A percentile compares a stretch with the other conserved stretches of the same genome.
Conservation (phyloP, 2,113 vertebrate genomes). For the Regulus satrapa region DNA sequence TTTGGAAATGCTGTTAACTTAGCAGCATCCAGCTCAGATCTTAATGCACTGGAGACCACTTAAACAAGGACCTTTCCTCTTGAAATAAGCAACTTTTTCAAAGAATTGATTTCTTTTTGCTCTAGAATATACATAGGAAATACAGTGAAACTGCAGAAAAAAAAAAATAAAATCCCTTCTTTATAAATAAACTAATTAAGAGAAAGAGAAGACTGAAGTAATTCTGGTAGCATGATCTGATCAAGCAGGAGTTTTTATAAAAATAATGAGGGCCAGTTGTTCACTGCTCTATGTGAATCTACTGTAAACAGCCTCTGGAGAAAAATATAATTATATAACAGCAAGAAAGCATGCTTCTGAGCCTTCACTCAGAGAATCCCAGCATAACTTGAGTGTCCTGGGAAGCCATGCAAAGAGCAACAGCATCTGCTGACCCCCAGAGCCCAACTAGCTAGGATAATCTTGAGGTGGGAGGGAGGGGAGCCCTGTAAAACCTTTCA, state of each 20-base stretch:
- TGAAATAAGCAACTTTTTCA: constrained; percentile 11
- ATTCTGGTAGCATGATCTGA: neutral
- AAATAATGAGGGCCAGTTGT: neutral
- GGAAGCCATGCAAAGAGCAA: neutral
- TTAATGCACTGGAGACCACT: neutral
- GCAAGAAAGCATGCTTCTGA: neutral
- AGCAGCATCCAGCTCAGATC: neutral
- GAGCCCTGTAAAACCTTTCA: neutral
- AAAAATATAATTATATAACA: neutral
- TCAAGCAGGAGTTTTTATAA: neutral
- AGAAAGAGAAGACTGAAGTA: neutral
- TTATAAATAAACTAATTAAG: neutral
- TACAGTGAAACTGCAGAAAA: neutral
- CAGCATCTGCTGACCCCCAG: neutral
- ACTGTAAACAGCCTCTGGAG: neutral
- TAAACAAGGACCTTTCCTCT: neutral
- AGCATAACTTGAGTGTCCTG: neutral
- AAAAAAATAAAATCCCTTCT: neutral
- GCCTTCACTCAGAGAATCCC: neutral
- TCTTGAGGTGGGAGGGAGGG: neutral
- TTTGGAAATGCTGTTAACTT: neutral
- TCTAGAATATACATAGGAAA: neutral
- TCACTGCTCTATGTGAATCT: neutral
- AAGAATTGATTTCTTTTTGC: constrained; percentile 5
- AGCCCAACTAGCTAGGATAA: neutral